Evolutionary conservation across 2,888 invertebrate species (phyloP).

Genomic region (Diplazon laetatorius): DNA sequence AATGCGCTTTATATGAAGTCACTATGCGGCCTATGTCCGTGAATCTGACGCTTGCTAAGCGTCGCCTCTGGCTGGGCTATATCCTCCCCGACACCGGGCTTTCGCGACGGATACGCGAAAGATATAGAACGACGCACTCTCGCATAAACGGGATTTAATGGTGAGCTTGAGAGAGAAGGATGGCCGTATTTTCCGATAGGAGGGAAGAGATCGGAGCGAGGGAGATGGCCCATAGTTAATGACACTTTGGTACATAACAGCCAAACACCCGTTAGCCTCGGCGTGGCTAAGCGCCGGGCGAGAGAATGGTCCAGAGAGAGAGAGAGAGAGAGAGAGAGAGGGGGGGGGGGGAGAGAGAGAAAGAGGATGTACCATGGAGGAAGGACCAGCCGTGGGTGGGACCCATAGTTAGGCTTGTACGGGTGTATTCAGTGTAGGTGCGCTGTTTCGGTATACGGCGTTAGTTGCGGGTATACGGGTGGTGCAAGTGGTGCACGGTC

Average conservation of each 20-base stretch:
- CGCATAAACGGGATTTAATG: conserved; percentile 66
- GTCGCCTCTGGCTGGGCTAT: conserved; percentile 33
- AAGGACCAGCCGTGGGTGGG: neutral
- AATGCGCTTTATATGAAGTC: conserved; percentile 5
- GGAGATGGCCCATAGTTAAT: conserved; percentile 56
- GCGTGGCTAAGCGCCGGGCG: conserved; percentile 29
- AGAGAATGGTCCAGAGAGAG: neutral
- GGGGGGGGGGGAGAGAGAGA: neutral
- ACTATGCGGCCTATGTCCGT: neutral
- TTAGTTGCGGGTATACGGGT: conserved; percentile 14
- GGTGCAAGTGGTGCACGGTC: conserved; percentile 43
- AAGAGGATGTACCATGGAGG: neutral
- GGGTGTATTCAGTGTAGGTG: conserved; percentile 12
- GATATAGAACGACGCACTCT: conserved; percentile 54
- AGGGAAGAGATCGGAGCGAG: conserved; percentile 40
- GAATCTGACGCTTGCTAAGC: conserved; percentile 4
- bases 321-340: neutral
- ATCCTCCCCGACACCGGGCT: conserved; percentile 48
- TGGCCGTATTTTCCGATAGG: conserved; percentile 14
- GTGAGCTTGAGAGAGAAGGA: conserved; percentile 49
- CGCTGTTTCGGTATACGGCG: conserved; percentile 1
- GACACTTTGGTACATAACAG: conserved; percentile 57
- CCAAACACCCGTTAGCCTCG: conserved; percentile 45
- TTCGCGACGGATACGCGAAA: conserved; percentile 50
- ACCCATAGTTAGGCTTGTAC: conserved; percentile 13